A percentile compares a stretch with the other conserved stretches of the same genome.
Evolutionary conservation across 2,797 vertebrate species (phyloP).

Genomic region (Scomberomorus guttatus): DNA sequence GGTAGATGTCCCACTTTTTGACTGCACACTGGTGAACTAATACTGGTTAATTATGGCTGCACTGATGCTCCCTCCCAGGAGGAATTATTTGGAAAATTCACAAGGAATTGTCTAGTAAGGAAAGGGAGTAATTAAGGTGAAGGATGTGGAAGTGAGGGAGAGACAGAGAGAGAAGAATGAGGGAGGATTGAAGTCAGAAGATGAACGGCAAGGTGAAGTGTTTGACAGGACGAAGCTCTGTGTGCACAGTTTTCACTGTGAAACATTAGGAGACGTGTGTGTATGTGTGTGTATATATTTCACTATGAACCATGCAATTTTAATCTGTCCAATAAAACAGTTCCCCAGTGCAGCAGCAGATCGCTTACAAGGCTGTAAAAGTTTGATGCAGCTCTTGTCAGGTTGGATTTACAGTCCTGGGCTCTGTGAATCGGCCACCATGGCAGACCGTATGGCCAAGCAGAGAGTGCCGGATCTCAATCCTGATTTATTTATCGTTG

Average conservation of each 20-base stretch:
- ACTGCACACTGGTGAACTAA: constrained; percentile 57
- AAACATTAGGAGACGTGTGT: constrained; percentile 28
- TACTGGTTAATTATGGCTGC: constrained; percentile 65
- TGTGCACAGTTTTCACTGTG: constrained; percentile 16
- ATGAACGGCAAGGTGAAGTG: not conserved
- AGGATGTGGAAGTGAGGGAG: not conserved
- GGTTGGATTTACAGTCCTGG: constrained; percentile 68
- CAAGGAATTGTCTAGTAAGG: constrained; percentile 25
- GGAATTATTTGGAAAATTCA: constrained; percentile 57
- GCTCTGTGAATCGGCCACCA: constrained; percentile 59
- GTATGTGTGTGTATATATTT: constrained; percentile 48
- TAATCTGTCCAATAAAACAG: constrained; percentile 78
- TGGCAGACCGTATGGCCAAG: constrained; percentile 44
- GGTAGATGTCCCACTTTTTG: constrained; percentile 67
- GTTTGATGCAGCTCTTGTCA: constrained; percentile 80
- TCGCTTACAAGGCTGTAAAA: constrained; percentile 79
- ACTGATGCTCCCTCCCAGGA: constrained; percentile 42
- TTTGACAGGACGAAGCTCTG: constrained; percentile 3
- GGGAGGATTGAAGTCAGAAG: not conserved
- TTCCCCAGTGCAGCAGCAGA: constrained; percentile 59
- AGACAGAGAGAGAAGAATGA: not conserved
- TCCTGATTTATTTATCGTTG: constrained; percentile 78
- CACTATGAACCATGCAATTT: constrained; percentile 77
- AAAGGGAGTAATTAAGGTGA: constrained; percentile 53
- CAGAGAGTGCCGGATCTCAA: constrained; percentile 36